Evolutionary conservation across 2,888 invertebrate genomes (phyloP), one percentile per base, ranked within the genome.

Genomic region (Drosophila ezoana): DNA sequence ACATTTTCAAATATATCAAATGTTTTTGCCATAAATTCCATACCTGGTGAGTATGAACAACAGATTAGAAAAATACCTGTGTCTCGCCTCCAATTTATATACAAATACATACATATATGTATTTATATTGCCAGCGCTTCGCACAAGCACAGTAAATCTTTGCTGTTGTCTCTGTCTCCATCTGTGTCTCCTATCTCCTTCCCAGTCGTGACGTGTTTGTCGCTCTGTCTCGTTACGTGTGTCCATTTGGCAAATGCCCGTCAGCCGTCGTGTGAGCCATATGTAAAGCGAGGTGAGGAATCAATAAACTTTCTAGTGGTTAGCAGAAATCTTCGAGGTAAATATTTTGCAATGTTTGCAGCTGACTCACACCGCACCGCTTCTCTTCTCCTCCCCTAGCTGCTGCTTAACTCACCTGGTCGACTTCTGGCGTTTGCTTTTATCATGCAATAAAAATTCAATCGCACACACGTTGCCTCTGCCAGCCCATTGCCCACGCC

Each of bases 381-480:
- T n/a, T 8, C 40, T n/a, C 16, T 38, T 33, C 33, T 10, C 40
- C 14, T 43, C 11, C 10, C 9, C 47, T 41, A 37, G n/a, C 43
- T 53, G 47, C 62, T 59, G 68, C 48, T 60, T 61, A 49, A 51
- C 68, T 62, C 70, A 84, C 80, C 82, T 84, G 87, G 57, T 58
- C 47, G 54, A 66, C 58, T 66, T 57, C 38, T 69, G 65, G 64
- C 70, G 57, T 66, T 71, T 72, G 78, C 71, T 69, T 80, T 85
- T 84, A 87, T 81, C 87, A 76, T 76, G 79, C 85, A 86, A 86
- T 86, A 86, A 86, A 87, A 86, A 82, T 87, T 86, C 85, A 86
- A 86, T 87, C 76, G 79, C 79, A 87, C 70, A 87, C 70, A 81
- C 72, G 64, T 58, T 71, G 49, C 33, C 49, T 18, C 28, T 3